Percentiles rank a stretch among this genome's conserved stretches.
These are phyloP conservation scores for Drosophila insularis DNA, from an alignment of 1,140 invertebrate genomes.

Conservation along the genomic window DNA sequence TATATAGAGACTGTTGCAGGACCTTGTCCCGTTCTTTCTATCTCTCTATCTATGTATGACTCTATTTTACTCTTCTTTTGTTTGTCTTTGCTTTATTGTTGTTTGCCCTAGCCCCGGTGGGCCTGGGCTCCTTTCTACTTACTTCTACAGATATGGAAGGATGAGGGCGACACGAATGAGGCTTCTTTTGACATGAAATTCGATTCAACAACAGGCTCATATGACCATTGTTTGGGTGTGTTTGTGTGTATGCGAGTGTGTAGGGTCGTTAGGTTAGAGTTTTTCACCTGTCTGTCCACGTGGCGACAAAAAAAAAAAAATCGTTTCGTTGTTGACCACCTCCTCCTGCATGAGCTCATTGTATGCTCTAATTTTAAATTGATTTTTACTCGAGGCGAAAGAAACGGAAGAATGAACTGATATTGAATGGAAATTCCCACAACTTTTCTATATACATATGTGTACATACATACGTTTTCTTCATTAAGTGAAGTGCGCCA, in stretches of 20 bases:
- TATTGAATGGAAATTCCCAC: conserved; percentile 9
- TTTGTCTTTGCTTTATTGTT: conserved; percentile 79
- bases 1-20: conserved; percentile 14
- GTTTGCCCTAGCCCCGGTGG: conserved; percentile 64
- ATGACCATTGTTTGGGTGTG: conserved; percentile 34
- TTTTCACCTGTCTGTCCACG: conserved; percentile 60
- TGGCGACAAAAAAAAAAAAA: conserved; percentile 37
- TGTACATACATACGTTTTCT: conserved; percentile 35
- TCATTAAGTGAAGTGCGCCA: conserved; percentile 49
- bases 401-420: neutral
- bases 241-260: conserved; percentile 10
- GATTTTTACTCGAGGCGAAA: conserved; percentile 51
- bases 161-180: conserved; percentile 20
- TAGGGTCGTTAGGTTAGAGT: conserved; percentile 10
- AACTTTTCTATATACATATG: conserved; percentile 33
- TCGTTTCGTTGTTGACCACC: neutral
- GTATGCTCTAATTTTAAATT: conserved; percentile 72
- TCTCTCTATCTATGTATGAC: conserved; percentile 12
- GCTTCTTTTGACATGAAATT: conserved; percentile 78
- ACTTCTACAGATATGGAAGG: conserved; percentile 7
- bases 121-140: conserved; percentile 42
- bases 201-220: conserved; percentile 63
- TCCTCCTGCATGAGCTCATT: conserved; percentile 63
- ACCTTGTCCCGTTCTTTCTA: conserved; percentile 14
- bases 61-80: conserved; percentile 74